Conservation (phyloP, 2,113 vertebrate genomes). For the Anthoscopus minutus region DNA sequence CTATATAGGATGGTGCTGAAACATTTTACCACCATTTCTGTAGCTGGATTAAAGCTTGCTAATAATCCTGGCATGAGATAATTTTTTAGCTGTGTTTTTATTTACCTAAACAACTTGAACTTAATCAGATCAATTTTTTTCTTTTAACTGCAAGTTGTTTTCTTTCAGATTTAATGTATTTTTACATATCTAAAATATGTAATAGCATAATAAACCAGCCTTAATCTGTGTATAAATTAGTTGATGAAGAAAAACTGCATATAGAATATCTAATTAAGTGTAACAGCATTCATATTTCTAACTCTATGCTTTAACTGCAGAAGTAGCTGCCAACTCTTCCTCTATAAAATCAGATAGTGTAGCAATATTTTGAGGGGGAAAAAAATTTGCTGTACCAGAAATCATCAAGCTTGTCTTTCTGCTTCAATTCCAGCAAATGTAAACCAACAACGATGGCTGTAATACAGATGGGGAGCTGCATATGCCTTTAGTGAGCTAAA, state of each 20-base stretch:
- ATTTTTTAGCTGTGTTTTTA: not conserved
- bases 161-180: not conserved
- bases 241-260: not conserved
- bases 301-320: not conserved
- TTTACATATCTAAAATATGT: not conserved
- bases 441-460: not conserved
- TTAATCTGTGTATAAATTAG: not conserved
- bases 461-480: not conserved
- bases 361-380: rapidly evolving
- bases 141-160: not conserved
- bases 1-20: not conserved
- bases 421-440: not conserved
- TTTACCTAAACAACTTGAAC: not conserved
- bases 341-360: not conserved
- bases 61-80: not conserved
- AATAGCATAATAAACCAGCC: not conserved
- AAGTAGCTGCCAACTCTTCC: not conserved
- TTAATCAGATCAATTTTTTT: not conserved
- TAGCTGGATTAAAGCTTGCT: not conserved
- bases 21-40: rapidly evolving
- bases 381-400: not conserved
- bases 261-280: not conserved
- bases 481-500: no score
- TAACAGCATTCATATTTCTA: not conserved
- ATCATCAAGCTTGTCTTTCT: not conserved